These are phyloP conservation scores for Damaliscus lunatus DNA, from an alignment of 2,113 vertebrate species.

Conservation along the genomic window DNA sequence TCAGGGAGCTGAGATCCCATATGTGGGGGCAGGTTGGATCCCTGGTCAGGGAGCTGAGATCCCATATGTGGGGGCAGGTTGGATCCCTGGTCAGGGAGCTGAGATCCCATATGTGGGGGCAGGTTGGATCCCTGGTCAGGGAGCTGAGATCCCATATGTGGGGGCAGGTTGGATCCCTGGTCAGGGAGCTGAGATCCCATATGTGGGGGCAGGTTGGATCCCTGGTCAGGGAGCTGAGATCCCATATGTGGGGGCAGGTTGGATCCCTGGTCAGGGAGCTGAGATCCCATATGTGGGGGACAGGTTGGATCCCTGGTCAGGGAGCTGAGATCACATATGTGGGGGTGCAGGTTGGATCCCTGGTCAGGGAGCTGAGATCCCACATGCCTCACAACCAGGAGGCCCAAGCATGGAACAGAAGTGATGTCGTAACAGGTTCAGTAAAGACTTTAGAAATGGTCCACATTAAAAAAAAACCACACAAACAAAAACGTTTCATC, in stretches of 20 bases:
- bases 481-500: background rate
- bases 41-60: no score
- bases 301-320: no score
- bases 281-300: background rate
- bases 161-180: background rate
- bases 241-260: background rate
- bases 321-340: no score
- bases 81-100: no score
- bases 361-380: no score
- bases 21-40: no score
- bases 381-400: background rate
- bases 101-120: background rate
- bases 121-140: background rate
- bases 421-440: background rate
- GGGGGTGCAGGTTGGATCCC: no score
- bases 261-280: background rate
- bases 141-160: background rate
- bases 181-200: background rate
- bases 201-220: background rate
- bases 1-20: background rate
- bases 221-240: background rate
- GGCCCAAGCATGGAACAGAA: background rate
- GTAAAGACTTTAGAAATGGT: background rate
- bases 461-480: background rate
- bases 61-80: no score